A percentile compares a stretch with the other conserved stretches of the same genome.
Conservation (phyloP, 2,888 invertebrate genomes). For the Anagyrus pseudococci region DNA sequence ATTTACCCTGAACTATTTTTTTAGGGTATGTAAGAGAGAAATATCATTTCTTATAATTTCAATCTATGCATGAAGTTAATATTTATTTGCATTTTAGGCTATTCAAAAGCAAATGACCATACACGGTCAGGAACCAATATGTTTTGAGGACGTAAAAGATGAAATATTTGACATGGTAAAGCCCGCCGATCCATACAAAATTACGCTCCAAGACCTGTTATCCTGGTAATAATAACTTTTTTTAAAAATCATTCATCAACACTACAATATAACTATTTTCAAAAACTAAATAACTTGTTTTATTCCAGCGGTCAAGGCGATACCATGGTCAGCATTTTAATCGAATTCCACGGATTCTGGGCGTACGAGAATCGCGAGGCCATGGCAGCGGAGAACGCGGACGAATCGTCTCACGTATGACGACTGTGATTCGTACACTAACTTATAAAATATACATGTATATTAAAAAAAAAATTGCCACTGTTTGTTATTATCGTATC, state of each 20-base stretch:
- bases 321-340: conserved; percentile 90
- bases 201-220: conserved; percentile 86
- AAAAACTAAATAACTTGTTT: conserved; percentile 5
- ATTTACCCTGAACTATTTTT: conserved; percentile 92
- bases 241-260: background rate
- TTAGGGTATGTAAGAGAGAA: conserved; percentile 68
- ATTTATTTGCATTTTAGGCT: conserved; percentile 67
- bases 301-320: conserved; percentile 85
- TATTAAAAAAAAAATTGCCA: background rate
- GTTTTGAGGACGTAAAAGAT: conserved; percentile 94
- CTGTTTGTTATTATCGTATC: conserved; percentile 12
- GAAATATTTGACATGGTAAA: conserved; percentile 98
- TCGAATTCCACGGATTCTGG: conserved; percentile 97
- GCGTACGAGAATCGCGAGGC: conserved; percentile 94
- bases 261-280: background rate
- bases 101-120: conserved; percentile 90
- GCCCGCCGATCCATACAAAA: conserved; percentile 81
- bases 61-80: conserved; percentile 3
- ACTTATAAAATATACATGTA: background rate
- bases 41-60: background rate
- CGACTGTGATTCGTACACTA: conserved; percentile 25
- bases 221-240: conserved; percentile 65
- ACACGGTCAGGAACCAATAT: conserved; percentile 88
- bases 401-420: conserved; percentile 59
- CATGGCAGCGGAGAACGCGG: conserved; percentile 69